Evolutionary conservation across 2,113 vertebrate genomes (phyloP).

Genomic region (Apaloderma vittatum): DNA sequence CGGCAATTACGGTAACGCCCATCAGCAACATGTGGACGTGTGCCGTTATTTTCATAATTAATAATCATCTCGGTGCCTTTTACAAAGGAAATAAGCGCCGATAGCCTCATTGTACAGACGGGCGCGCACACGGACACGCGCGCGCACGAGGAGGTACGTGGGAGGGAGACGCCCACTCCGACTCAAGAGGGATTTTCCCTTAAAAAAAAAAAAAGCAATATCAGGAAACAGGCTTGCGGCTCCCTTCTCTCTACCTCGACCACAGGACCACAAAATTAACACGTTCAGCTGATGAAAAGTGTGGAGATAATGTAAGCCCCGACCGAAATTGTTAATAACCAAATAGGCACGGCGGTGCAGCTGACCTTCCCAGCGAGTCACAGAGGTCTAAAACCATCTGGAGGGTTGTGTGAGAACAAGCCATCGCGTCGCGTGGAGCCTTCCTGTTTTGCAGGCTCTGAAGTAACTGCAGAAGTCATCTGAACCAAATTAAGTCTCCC

Average conservation of each 20-base stretch:
- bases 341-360: too few species aligned
- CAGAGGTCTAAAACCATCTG: background rate
- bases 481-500: slow-evolving; percentile 2
- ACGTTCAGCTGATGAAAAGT: accelerated
- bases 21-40: accelerated
- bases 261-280: background rate
- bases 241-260: background rate
- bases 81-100: background rate
- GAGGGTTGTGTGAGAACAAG: background rate
- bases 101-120: background rate
- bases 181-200: accelerated
- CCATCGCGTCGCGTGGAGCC: background rate
- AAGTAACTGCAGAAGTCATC: slow-evolving; percentile 13
- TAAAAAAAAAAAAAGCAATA: background rate
- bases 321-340: background rate
- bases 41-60: background rate
- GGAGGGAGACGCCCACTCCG: background rate
- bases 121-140: accelerated
- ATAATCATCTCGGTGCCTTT: background rate
- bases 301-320: background rate
- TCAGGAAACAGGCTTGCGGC: accelerated
- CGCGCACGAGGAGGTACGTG: accelerated
- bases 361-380: background rate
- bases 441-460: background rate
- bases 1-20: background rate